phyloP scores from a whole-genome alignment of 2,113 vertebrate species.

The Crotalus viridis region DNA sequence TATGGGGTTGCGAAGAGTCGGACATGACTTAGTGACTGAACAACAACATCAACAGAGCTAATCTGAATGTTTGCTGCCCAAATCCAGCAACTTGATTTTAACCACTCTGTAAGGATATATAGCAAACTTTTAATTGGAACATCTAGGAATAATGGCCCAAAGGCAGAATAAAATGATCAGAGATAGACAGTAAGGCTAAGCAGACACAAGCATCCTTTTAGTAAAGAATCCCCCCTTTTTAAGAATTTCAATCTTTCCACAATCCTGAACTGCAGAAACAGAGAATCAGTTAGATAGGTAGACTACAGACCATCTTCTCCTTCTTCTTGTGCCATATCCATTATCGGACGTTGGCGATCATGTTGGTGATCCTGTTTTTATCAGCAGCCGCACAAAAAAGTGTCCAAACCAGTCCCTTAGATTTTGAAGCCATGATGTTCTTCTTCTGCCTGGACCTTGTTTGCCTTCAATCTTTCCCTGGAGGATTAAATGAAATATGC shows the following conservation, averaged over 20 bases:
- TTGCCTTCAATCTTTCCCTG: too few relatives aligned
- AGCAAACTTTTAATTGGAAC: not conserved
- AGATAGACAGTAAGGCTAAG: not conserved
- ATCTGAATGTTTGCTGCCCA: not conserved
- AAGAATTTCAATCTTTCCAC: not conserved
- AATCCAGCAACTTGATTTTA: not conserved
- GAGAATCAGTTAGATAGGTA: not conserved
- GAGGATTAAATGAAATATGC: too few relatives aligned
- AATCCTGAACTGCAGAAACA: not conserved
- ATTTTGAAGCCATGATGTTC: too few relatives aligned
- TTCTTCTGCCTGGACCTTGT: too few relatives aligned
- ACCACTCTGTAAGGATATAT: not conserved
- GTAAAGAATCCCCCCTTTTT: not conserved
- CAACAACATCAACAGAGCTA: not conserved
- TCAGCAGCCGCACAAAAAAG: too few relatives aligned
- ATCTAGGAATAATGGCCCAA: not conserved
- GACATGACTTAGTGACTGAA: not conserved
- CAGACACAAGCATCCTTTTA: not conserved
- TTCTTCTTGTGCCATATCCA: too few relatives aligned
- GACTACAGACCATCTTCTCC: not conserved
- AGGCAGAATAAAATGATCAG: not conserved
- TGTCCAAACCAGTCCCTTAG: too few relatives aligned
- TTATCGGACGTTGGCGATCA: too few relatives aligned
- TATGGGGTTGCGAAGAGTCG: not conserved
- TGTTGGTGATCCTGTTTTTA: too few relatives aligned